Percentiles rank a stretch among this genome's conserved stretches.
Conservation (phyloP, 2,888 invertebrate genomes). For the Euzetes globulus region DNA sequence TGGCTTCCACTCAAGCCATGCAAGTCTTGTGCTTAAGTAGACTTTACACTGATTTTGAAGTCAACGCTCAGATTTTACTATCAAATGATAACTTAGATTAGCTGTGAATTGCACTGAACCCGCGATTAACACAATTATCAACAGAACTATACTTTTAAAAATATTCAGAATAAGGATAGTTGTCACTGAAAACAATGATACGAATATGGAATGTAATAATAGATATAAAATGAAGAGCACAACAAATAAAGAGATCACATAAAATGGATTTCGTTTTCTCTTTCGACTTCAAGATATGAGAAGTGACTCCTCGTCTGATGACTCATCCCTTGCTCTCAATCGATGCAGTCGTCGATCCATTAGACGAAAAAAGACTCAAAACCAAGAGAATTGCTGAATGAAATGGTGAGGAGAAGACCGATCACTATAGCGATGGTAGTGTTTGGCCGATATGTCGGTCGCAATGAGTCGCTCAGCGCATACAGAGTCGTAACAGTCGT, state of each 20-base stretch:
- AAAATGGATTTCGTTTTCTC: background rate
- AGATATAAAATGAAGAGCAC: background rate
- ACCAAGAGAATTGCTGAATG: background rate
- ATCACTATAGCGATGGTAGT: background rate
- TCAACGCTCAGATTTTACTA: too few species aligned
- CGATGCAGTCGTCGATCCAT: background rate
- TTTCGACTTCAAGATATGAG: background rate
- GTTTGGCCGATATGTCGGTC: background rate
- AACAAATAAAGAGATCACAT: background rate
- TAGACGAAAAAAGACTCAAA: background rate
- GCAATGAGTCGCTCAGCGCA: background rate
- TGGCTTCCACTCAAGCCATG: slow-evolving; percentile 2
- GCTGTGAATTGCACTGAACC: background rate
- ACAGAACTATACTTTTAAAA: background rate
- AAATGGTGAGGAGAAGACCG: background rate
- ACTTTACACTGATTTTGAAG: background rate
- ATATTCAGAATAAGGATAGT: background rate
- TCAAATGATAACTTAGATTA: background rate
- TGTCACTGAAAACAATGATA: background rate
- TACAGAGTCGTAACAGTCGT: background rate
- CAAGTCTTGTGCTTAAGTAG: background rate
- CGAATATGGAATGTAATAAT: background rate
- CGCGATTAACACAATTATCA: too few species aligned
- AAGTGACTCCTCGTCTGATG: background rate
- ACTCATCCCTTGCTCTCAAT: background rate